A percentile compares a stretch with the other conserved stretches of the same genome.
Evolutionary conservation across 2,888 invertebrate species (phyloP).

Genomic region (Hofmannophila pseudospretella): DNA sequence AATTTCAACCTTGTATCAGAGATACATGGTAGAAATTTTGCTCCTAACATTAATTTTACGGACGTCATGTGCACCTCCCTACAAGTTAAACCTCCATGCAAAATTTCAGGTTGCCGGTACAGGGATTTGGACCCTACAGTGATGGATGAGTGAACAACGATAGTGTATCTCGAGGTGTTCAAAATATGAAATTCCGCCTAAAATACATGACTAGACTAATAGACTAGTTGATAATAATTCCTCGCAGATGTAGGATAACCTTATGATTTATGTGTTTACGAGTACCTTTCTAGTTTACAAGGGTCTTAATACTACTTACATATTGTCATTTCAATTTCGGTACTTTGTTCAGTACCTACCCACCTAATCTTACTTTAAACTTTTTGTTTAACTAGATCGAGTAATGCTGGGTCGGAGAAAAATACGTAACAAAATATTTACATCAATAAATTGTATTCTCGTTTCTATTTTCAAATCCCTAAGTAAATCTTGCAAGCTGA

Average conservation of each 20-base stretch:
- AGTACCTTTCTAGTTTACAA: too few species aligned
- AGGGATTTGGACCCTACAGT: conserved; percentile 10
- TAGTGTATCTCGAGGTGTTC: conserved; percentile 5
- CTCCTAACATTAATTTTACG: neutral
- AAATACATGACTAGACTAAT: conserved; percentile 6
- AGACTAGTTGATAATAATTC: neutral
- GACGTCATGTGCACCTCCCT: neutral
- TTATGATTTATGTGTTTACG: neutral
- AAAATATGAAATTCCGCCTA: conserved; percentile 12
- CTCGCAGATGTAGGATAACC: too few species aligned
- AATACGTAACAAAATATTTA: too few species aligned
- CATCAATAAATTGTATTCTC: too few species aligned
- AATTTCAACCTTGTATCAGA: too few species aligned
- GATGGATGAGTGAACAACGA: conserved; percentile 12
- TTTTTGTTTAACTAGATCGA: too few species aligned
- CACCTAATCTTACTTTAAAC: too few species aligned
- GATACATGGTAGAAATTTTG: too few species aligned
- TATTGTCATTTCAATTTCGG: too few species aligned
- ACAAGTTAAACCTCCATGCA: conserved; percentile 9
- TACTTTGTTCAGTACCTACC: too few species aligned
- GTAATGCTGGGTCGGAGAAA: too few species aligned
- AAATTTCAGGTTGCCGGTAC: conserved; percentile 9
- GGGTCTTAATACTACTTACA: too few species aligned
- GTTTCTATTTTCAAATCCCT: neutral
- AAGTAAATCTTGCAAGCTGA: neutral